Evolutionary conservation across 2,797 vertebrate species (phyloP).

Genomic region (Tragopan temminckii): DNA sequence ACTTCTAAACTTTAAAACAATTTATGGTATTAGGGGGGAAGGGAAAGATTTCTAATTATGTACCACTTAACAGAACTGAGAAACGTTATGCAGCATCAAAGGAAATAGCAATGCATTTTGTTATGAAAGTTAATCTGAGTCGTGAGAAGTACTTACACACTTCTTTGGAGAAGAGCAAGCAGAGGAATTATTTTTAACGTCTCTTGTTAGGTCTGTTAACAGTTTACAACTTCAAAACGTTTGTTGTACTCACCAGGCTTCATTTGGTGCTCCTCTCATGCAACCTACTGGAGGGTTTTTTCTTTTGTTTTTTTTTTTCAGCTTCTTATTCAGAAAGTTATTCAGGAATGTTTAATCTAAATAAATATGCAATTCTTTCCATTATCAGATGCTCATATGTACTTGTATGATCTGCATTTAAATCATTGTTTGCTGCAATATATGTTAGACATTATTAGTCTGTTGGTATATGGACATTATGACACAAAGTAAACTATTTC

Average conservation of each 20-base stretch:
- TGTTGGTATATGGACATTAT: neutral
- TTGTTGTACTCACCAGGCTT: neutral
- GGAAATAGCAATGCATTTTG: neutral
- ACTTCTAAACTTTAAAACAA: neutral
- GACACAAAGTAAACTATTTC: constrained; percentile 37
- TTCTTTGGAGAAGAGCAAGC: constrained; percentile 21
- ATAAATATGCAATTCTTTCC: constrained; percentile 62
- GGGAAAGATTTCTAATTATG: constrained; percentile 19
- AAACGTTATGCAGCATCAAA: constrained; percentile 50
- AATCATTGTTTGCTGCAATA: constrained; percentile 11
- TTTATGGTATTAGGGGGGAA: constrained; percentile 7
- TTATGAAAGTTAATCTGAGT: constrained; percentile 31
- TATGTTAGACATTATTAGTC: no score
- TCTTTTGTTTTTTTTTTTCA: neutral
- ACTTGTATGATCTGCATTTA: constrained; percentile 28
- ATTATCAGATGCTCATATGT: constrained; percentile 11
- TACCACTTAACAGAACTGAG: constrained; percentile 6
- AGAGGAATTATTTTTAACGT: constrained; percentile 38
- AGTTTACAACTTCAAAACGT: neutral
- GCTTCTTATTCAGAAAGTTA: neutral
- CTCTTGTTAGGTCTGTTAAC: constrained; percentile 16
- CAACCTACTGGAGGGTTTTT: neutral
- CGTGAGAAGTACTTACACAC: constrained; percentile 19
- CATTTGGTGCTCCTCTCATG: neutral
- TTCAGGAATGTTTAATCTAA: constrained; percentile 62